phyloP scores from a whole-genome alignment of 1,140 invertebrate species.

The Halesus radiatus region DNA sequence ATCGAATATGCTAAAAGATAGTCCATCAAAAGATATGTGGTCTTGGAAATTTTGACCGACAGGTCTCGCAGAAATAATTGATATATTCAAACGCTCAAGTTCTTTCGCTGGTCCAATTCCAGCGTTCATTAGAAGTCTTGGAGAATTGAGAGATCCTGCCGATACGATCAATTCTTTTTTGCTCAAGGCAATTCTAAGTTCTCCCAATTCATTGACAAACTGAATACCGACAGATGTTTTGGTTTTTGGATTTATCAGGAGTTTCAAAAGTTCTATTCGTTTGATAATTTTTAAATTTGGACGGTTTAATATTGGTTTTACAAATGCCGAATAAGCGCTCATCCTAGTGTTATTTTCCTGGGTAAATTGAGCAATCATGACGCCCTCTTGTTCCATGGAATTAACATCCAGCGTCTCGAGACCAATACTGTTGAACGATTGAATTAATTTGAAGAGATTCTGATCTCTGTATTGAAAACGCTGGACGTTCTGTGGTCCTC shows the following conservation, averaged over 20 bases:
- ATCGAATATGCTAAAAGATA: background rate
- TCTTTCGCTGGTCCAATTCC: conserved; percentile 66
- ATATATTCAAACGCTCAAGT: conserved; percentile 60
- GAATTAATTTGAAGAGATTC: too few species aligned
- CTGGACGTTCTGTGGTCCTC: conserved; percentile 78
- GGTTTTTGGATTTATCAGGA: conserved; percentile 73
- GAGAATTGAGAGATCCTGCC: conserved; percentile 66
- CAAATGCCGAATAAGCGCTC: conserved; percentile 78
- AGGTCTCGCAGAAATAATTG: conserved; percentile 63
- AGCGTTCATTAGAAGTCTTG: conserved; percentile 73
- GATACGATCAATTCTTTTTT: conserved; percentile 69
- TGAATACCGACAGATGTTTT: conserved; percentile 77
- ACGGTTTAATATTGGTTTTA: conserved; percentile 73
- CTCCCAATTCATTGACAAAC: conserved; percentile 57
- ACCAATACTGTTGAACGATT: too few species aligned
- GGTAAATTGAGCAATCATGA: conserved; percentile 79
- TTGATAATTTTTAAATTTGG: conserved; percentile 80
- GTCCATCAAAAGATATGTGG: conserved; percentile 56
- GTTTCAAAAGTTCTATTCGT: conserved; percentile 75
- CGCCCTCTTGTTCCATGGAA: conserved; percentile 68
- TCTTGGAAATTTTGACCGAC: conserved; percentile 72
- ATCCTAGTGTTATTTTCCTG: conserved; percentile 77
- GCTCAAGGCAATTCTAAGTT: conserved; percentile 51
- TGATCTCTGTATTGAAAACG: conserved; percentile 74
- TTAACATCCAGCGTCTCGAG: background rate